A percentile compares a stretch with the other conserved stretches of the same genome.
Evolutionary conservation across 1,140 invertebrate species (phyloP).

Genomic region (Phymorhynchus buccinoides): DNA sequence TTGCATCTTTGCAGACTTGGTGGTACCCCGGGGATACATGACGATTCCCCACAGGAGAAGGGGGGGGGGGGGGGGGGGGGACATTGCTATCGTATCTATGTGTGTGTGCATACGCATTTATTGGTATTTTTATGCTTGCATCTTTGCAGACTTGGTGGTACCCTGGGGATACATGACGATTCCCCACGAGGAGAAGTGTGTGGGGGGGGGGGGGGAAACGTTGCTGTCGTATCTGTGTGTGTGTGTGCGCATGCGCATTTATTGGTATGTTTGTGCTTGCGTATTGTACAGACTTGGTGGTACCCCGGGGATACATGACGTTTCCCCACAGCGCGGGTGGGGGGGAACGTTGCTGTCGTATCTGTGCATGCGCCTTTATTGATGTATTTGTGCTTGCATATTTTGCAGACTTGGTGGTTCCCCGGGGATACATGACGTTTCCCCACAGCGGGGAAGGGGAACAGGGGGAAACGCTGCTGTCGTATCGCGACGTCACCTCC

Average conservation of each 20-base stretch:
- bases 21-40: too few relatives aligned
- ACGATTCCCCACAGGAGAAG: too few relatives aligned
- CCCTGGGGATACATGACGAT: too few relatives aligned
- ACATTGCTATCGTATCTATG: too few relatives aligned
- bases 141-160: too few relatives aligned
- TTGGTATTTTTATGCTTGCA: too few relatives aligned
- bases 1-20: slow-evolving; percentile 30
- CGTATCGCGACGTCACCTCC: slow-evolving; percentile 69
- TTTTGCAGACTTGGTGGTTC: slow-evolving; percentile 50
- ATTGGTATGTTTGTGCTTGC: background rate
- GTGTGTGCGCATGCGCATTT: background rate
- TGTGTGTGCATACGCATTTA: too few relatives aligned
- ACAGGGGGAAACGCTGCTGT: slow-evolving; percentile 57
- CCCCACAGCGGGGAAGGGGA: slow-evolving; percentile 46
- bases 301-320: too few relatives aligned
- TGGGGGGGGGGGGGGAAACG: too few relatives aligned
- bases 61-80: slow-evolving; percentile 45
- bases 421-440: slow-evolving; percentile 68
- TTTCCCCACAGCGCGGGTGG: too few relatives aligned
- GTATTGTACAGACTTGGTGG: background rate
- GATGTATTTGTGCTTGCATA: background rate
- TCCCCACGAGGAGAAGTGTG: too few relatives aligned
- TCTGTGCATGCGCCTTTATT: background rate
- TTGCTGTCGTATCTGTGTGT: background rate
- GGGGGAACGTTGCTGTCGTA: background rate